Percentiles rank a stretch among this genome's conserved stretches.
These are phyloP conservation scores for Drosophila paracracens DNA, from an alignment of 2,888 invertebrate genomes.

Conservation along the genomic window DNA sequence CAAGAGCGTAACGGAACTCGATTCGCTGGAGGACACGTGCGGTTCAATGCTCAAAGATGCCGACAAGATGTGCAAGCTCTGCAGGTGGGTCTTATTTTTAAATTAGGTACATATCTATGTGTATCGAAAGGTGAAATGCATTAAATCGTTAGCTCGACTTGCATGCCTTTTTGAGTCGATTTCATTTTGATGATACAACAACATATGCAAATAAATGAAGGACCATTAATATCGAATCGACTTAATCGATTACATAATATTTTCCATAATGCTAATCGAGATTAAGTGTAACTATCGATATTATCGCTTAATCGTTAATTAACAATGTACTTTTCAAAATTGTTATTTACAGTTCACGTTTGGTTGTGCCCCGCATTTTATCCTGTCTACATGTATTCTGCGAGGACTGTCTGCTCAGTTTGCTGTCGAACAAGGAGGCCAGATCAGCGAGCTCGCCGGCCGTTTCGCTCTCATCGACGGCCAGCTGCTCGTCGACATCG, in stretches of 20 bases:
- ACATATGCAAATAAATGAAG: not conserved
- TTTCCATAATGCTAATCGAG: not conserved
- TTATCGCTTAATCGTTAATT: not conserved
- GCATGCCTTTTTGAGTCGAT: not conserved
- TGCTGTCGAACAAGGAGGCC: conserved; percentile 88
- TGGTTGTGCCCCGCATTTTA: conserved; percentile 93
- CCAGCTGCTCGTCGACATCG: conserved; percentile 84
- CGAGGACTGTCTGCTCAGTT: conserved; percentile 94
- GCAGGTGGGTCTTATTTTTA: conserved; percentile 86
- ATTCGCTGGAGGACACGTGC: conserved; percentile 84
- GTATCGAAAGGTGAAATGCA: not conserved
- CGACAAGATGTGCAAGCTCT: conserved; percentile 88
- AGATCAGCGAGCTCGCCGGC: conserved; percentile 86
- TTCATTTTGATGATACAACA: not conserved
- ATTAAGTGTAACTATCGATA: not conserved
- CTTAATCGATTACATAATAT: not conserved
- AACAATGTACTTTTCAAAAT: not conserved
- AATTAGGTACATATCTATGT: not conserved
- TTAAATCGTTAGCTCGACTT: not conserved
- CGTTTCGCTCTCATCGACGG: conserved; percentile 83
- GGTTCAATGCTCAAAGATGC: conserved; percentile 78
- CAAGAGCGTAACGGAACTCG: conserved; percentile 80
- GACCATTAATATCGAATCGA: not conserved
- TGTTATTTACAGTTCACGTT: conserved; percentile 87
- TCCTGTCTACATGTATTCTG: conserved; percentile 98